Percentiles rank a stretch among this genome's conserved stretches.
Conservation (phyloP, 1,140 invertebrate genomes). For the Xylocopa sonorina region DNA sequence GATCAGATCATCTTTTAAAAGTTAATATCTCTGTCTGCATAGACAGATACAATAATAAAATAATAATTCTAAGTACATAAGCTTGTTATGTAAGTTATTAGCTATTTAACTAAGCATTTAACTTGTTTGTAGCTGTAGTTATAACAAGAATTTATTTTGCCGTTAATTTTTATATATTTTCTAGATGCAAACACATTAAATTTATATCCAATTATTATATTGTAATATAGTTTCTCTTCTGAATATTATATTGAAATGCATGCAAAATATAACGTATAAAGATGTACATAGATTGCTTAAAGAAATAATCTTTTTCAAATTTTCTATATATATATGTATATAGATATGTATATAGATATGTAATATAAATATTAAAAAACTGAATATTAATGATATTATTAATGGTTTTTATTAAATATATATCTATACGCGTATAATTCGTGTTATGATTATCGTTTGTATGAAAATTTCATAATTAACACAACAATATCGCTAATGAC, state of each 20-base stretch:
- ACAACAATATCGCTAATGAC: background rate
- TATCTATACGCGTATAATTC: too few relatives aligned
- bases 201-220: background rate
- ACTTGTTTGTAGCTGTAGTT: background rate
- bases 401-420: background rate
- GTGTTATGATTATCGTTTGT: background rate
- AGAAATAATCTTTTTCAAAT: background rate
- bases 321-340: too few relatives aligned
- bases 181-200: too few relatives aligned
- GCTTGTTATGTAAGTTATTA: background rate
- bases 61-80: background rate
- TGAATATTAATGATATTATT: slow-evolving; percentile 11
- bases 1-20: background rate
- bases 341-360: background rate
- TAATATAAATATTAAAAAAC: slow-evolving; percentile 23
- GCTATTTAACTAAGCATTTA: background rate
- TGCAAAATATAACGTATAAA: background rate
- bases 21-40: background rate
- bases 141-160: background rate
- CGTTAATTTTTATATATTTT: background rate
- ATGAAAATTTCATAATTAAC: background rate
- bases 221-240: background rate
- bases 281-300: background rate
- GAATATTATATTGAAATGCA: background rate
- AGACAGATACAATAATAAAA: too few relatives aligned